Evolutionary conservation across 2,113 vertebrate genomes (phyloP).

Genomic region (Caretta caretta): DNA sequence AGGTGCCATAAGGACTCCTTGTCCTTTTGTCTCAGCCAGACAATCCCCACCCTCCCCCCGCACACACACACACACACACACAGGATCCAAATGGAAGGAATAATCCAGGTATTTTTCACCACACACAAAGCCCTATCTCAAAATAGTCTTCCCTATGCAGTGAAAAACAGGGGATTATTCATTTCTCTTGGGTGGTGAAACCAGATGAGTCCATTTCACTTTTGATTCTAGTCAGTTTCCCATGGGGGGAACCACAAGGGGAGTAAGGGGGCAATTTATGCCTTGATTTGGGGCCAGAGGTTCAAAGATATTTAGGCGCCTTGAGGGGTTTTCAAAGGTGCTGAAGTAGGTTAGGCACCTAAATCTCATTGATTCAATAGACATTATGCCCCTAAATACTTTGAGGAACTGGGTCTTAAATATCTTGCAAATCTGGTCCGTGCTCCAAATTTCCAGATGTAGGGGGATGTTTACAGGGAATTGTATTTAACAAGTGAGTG

Average conservation of each 20-base stretch:
- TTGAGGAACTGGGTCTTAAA: neutral
- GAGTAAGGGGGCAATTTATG: neutral
- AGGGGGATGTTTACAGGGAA: neutral
- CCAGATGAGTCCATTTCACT: neutral
- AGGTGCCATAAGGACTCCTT: too few relatives aligned
- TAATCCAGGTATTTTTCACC: neutral
- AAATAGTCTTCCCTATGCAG: neutral
- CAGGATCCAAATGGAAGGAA: neutral
- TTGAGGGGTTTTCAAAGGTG: neutral
- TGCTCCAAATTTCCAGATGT: neutral
- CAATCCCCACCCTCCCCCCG: too few relatives aligned
- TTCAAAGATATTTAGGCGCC: neutral
- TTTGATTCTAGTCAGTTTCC: neutral
- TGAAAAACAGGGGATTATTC: neutral
- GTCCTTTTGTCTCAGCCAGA: too few relatives aligned
- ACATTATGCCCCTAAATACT: too few relatives aligned
- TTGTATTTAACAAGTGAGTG: neutral
- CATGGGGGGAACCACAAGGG: neutral
- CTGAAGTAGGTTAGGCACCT: neutral
- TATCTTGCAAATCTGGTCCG: neutral
- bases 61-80: too few relatives aligned
- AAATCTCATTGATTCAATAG: neutral
- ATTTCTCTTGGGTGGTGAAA: neutral
- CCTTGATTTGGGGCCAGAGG: neutral
- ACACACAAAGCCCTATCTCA: neutral